Evolutionary conservation across 2,888 invertebrate genomes (phyloP).

Genomic region (Axea sp.): DNA sequence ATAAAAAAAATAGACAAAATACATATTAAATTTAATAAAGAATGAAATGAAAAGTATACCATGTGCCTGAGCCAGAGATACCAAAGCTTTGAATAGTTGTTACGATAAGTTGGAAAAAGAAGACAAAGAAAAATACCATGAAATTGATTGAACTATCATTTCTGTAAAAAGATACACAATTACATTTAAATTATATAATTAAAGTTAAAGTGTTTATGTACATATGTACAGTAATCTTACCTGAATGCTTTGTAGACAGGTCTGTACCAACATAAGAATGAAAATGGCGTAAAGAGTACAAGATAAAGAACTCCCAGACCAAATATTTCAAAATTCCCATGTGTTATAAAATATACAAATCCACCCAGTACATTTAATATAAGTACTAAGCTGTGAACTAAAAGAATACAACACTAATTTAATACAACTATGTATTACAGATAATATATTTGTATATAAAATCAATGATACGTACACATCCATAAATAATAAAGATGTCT

Average conservation of each 20-base stretch:
- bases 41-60: too few species aligned
- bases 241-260: conserved; percentile 99
- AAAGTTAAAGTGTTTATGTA: too few species aligned
- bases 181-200: too few species aligned
- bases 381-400: conserved; percentile 94
- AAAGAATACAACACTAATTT: conserved; percentile 67
- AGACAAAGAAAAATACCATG: conserved; percentile 99
- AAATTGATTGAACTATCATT: conserved; percentile 99
- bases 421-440: too few species aligned
- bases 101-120: conserved; percentile 96
- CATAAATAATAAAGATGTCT: conserved; percentile 96
- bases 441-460: too few species aligned
- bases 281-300: conserved; percentile 95
- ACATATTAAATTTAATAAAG: too few species aligned
- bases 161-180: conserved; percentile 81
- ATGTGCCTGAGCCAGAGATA: conserved; percentile 90
- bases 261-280: conserved; percentile 99
- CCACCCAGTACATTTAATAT: conserved; percentile 92
- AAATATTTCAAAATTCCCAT: conserved; percentile 85
- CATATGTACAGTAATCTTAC: conserved; percentile 76
- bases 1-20: too few species aligned
- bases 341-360: conserved; percentile 86
- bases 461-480: conserved; percentile 89
- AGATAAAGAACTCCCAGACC: conserved; percentile 94
- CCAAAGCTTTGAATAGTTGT: conserved; percentile 94